phyloP scores from a whole-genome alignment of 2,888 invertebrate species.

The Tridacna crocea region DNA sequence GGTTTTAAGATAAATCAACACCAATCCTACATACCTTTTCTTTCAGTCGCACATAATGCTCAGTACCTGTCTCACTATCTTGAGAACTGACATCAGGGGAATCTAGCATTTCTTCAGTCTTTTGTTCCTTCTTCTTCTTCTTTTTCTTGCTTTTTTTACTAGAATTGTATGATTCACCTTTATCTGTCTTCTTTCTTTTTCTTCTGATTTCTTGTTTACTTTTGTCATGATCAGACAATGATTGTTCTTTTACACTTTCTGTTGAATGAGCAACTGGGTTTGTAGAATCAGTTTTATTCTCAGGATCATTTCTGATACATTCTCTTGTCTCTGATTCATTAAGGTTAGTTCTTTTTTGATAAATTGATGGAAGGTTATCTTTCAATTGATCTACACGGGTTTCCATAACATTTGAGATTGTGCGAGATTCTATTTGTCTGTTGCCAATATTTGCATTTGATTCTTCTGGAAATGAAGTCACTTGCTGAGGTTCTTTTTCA shows the following conservation, averaged over 20 bases:
- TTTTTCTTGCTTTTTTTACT: conserved; percentile 16
- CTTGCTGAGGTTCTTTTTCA: too few species aligned
- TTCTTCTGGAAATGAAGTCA: too few species aligned
- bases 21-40: too few species aligned
- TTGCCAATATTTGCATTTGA: too few species aligned
- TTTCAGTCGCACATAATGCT: not conserved
- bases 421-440: too few species aligned
- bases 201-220: not conserved
- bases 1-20: too few species aligned
- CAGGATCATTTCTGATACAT: not conserved
- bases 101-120: not conserved
- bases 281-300: not conserved
- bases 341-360: not conserved
- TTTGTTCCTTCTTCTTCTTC: not conserved
- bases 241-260: not conserved
- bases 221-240: not conserved
- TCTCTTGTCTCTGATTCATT: not conserved
- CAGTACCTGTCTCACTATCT: conserved; percentile 6
- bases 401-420: too few species aligned
- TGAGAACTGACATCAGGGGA: conserved; percentile 4
- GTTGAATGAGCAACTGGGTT: not conserved
- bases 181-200: conserved; percentile 5
- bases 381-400: not conserved
- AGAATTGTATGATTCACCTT: not conserved
- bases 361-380: not conserved